Conservation (phyloP, 2,888 invertebrate genomes). For the Epistrophe grossulariae region DNA sequence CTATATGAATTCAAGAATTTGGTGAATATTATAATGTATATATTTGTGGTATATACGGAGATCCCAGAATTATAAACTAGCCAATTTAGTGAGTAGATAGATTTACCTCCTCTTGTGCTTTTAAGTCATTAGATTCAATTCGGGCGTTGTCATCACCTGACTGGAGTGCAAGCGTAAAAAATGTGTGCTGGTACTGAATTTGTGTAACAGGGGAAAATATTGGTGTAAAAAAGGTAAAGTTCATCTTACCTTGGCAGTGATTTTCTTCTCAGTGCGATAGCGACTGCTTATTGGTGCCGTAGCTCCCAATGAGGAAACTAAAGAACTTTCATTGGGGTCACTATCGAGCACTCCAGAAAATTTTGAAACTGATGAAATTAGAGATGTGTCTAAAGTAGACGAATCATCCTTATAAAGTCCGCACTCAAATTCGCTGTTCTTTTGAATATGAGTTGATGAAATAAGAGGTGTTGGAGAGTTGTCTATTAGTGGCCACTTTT, state of each 20-base stretch:
- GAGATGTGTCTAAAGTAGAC: slow-evolving; percentile 80
- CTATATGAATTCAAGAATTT: too few species aligned
- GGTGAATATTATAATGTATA: too few species aligned
- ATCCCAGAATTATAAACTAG: slow-evolving; percentile 27
- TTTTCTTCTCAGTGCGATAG: slow-evolving; percentile 83
- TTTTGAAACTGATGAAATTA: slow-evolving; percentile 79
- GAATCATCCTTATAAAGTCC: slow-evolving; percentile 80
- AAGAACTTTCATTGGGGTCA: slow-evolving; percentile 78
- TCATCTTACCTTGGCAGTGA: slow-evolving; percentile 83
- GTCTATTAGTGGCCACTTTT: slow-evolving; percentile 81
- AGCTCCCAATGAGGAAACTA: slow-evolving; percentile 77
- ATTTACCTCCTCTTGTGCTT: slow-evolving; percentile 68
- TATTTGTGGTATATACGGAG: neutral
- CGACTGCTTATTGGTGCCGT: slow-evolving; percentile 81
- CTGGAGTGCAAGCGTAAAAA: slow-evolving; percentile 76
- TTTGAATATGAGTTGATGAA: slow-evolving; percentile 42
- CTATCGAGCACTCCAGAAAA: slow-evolving; percentile 79
- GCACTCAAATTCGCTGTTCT: slow-evolving; percentile 46
- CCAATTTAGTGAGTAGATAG: slow-evolving; percentile 30
- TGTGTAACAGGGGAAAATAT: slow-evolving; percentile 75
- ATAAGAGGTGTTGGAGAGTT: slow-evolving; percentile 59
- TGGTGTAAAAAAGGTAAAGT: slow-evolving; percentile 36
- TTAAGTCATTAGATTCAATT: slow-evolving; percentile 68
- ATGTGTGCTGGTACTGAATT: slow-evolving; percentile 73
- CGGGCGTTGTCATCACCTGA: slow-evolving; percentile 77